Conservation (phyloP, 2,888 invertebrate species). For the Drosophila testacea region DNA sequence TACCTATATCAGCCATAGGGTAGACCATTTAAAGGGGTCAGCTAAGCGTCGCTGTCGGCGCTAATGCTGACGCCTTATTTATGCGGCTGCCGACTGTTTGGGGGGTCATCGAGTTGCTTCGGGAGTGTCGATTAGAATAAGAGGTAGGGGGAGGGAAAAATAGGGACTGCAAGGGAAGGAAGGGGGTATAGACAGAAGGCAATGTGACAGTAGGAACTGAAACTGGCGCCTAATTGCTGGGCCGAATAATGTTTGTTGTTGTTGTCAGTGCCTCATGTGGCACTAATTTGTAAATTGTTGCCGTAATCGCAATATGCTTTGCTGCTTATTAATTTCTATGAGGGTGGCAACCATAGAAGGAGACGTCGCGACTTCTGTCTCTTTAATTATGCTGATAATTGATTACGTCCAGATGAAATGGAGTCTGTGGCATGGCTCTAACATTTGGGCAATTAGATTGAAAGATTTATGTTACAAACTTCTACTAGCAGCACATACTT, state of each 20-base stretch:
- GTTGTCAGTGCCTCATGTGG: conserved; percentile 73
- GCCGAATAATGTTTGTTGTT: conserved; percentile 28
- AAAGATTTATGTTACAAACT: conserved; percentile 63
- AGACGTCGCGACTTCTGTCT: conserved; percentile 54
- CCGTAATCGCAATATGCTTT: conserved; percentile 77
- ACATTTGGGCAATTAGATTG: conserved; percentile 50
- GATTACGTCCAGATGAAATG: conserved; percentile 60
- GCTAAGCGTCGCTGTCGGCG: conserved; percentile 60
- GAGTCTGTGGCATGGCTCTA: conserved; percentile 26
- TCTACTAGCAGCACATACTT: conserved; percentile 26
- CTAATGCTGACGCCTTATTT: conserved; percentile 66
- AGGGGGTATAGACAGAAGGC: conserved; percentile 7
- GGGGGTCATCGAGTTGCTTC: conserved; percentile 48
- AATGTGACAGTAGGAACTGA: conserved; percentile 37
- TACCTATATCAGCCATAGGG: conserved; percentile 8
- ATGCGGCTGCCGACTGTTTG: conserved; percentile 53
- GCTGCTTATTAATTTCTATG: conserved; percentile 74
- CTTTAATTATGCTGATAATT: conserved; percentile 73
- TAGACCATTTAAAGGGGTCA: conserved; percentile 59
- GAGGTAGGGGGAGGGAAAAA: neutral
- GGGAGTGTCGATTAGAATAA: conserved; percentile 28
- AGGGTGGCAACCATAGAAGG: conserved; percentile 54
- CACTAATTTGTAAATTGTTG: conserved; percentile 79
- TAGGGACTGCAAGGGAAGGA: neutral
- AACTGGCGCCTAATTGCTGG: conserved; percentile 64